These are phyloP conservation scores for Drosophila subobscura DNA, from an alignment of 1,140 invertebrate genomes.

Conservation along the genomic window DNA sequence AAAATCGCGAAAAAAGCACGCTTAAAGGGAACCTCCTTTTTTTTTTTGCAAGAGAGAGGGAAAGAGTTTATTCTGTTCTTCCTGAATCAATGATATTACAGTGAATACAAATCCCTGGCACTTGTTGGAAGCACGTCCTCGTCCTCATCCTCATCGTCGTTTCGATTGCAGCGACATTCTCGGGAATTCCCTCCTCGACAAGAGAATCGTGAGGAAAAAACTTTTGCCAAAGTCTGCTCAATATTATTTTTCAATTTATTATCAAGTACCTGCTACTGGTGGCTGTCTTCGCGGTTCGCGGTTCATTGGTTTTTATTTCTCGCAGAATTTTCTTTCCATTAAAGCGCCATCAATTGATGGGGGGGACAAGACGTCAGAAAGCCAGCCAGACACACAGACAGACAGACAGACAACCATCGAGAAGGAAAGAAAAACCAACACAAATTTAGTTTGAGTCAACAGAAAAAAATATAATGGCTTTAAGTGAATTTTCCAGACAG, in stretches of 20 bases:
- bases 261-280: slow-evolving; percentile 62
- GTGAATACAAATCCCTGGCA: slow-evolving; percentile 42
- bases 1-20: slow-evolving; percentile 5
- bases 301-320: slow-evolving; percentile 56
- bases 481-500: slow-evolving; percentile 42
- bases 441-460: slow-evolving; percentile 46
- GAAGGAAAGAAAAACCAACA: too few relatives aligned
- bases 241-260: slow-evolving; percentile 80
- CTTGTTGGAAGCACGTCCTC: slow-evolving; percentile 46
- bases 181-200: slow-evolving; percentile 10
- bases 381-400: slow-evolving; percentile 1
- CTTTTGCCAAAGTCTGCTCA: slow-evolving; percentile 58
- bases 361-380: slow-evolving; percentile 29
- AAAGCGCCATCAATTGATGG: slow-evolving; percentile 63
- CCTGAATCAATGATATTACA: slow-evolving; percentile 3
- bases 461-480: slow-evolving; percentile 48
- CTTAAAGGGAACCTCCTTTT: background rate
- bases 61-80: slow-evolving; percentile 9
- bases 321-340: slow-evolving; percentile 61
- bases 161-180: slow-evolving; percentile 35
- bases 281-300: slow-evolving; percentile 22
- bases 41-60: background rate
- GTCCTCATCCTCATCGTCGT: slow-evolving; percentile 20
- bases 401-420: slow-evolving; percentile 9
- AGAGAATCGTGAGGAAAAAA: slow-evolving; percentile 15